phyloP scores from a whole-genome alignment of 2,113 vertebrate species.

The Caranx melampygus region DNA sequence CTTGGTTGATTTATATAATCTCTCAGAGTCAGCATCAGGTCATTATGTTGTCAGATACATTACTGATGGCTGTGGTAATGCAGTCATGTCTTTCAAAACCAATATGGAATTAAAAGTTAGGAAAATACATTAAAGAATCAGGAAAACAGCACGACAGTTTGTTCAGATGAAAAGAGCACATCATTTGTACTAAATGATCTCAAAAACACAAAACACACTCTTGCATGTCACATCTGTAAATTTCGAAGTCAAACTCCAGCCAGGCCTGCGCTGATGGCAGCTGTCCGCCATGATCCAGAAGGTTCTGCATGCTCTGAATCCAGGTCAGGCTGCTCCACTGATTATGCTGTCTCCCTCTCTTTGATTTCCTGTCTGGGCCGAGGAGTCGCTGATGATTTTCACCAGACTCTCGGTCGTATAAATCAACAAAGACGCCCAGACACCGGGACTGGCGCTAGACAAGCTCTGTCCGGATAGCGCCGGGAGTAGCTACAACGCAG shows the following conservation, averaged over 20 bases:
- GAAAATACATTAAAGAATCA: neutral
- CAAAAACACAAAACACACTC: neutral
- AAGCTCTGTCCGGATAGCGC: slow-evolving; percentile 66
- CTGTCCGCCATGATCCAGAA: slow-evolving; percentile 45
- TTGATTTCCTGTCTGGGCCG: slow-evolving; percentile 76
- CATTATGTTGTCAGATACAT: neutral
- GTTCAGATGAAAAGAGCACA: neutral
- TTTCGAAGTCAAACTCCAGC: slow-evolving; percentile 1
- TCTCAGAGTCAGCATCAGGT: neutral
- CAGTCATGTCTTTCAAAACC: neutral
- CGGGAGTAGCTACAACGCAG: slow-evolving; percentile 79
- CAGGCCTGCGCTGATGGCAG: slow-evolving; percentile 24
- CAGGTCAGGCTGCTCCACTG: slow-evolving; percentile 73
- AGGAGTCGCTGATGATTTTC: slow-evolving; percentile 74
- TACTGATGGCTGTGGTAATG: neutral
- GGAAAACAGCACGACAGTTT: neutral
- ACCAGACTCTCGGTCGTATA: slow-evolving; percentile 60
- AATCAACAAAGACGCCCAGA: slow-evolving; percentile 72
- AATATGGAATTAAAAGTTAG: neutral
- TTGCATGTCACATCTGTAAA: slow-evolving; percentile 25
- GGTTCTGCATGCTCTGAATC: slow-evolving; percentile 40
- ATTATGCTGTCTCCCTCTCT: slow-evolving; percentile 67
- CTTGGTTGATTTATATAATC: neutral
- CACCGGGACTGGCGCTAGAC: slow-evolving; percentile 30
- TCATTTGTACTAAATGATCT: neutral